Conservation (phyloP, 2,888 invertebrate genomes). For the Rhingia rostrata region DNA sequence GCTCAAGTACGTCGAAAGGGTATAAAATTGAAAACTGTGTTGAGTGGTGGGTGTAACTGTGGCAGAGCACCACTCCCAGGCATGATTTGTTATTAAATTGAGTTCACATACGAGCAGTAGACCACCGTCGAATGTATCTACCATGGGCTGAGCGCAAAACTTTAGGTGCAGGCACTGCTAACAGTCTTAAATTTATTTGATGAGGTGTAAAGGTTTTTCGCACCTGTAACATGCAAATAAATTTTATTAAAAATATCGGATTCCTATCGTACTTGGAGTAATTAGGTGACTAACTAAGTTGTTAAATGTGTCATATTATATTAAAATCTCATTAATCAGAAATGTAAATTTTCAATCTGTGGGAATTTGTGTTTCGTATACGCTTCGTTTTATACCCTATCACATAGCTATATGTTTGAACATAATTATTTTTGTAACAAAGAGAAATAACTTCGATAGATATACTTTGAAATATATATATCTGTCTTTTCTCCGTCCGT, state of each 20-base stretch:
- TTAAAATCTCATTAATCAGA: no score
- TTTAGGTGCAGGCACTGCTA: constrained; percentile 44
- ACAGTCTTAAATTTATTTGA: constrained; percentile 28
- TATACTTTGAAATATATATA: no score
- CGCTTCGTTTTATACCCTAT: no score
- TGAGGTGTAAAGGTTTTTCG: constrained; percentile 32
- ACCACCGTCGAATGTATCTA: constrained; percentile 9
- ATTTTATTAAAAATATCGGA: neutral
- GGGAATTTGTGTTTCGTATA: no score
- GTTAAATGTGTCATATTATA: no score
- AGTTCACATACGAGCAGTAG: constrained; percentile 42
- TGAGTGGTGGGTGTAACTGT: constrained; percentile 41
- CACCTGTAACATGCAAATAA: neutral
- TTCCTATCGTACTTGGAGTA: neutral
- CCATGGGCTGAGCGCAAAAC: constrained; percentile 30
- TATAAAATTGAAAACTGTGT: constrained; percentile 26
- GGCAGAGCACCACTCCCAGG: constrained; percentile 54
- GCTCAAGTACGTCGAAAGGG: constrained; percentile 43
- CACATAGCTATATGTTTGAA: no score
- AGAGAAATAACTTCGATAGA: no score
- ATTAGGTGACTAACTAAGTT: no score
- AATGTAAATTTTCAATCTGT: no score
- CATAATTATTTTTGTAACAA: no score
- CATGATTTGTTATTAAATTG: constrained; percentile 44
- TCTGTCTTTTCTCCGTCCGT: no score